These are phyloP conservation scores for Volucella bombylans DNA, from an alignment of 2,888 invertebrate species.

Conservation along the genomic window DNA sequence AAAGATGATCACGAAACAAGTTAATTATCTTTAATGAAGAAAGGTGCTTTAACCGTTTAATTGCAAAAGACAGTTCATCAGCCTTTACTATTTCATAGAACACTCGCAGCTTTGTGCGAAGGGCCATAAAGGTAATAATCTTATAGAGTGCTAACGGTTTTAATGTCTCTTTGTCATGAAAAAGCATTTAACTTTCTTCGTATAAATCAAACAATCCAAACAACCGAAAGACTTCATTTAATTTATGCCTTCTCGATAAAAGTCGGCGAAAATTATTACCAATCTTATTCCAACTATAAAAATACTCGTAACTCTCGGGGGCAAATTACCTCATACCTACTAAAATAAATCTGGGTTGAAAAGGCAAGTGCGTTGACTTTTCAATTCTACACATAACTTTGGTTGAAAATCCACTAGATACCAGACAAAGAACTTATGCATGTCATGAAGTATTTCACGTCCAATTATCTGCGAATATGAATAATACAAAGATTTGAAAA, in stretches of 20 bases:
- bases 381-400: background rate
- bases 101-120: background rate
- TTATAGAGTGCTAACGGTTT: constrained; percentile 27
- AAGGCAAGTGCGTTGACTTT: constrained; percentile 26
- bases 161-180: constrained; percentile 31
- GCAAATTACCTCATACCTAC: constrained; percentile 10
- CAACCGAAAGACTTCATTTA: constrained; percentile 8
- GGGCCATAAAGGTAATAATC: constrained; percentile 1
- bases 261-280: background rate
- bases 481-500: too few relatives aligned
- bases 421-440: too few relatives aligned
- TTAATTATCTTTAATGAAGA: too few relatives aligned
- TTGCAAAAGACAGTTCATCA: background rate
- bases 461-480: too few relatives aligned
- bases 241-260: constrained; percentile 14
- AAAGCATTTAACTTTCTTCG: constrained; percentile 13
- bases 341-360: too few relatives aligned
- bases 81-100: background rate
- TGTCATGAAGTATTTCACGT: too few relatives aligned
- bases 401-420: too few relatives aligned
- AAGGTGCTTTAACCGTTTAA: too few relatives aligned
- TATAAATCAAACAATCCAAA: constrained; percentile 12
- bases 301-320: constrained; percentile 11
- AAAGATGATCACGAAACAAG: too few relatives aligned
- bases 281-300: background rate